These are phyloP conservation scores for Vollenhovia emeryi DNA, from an alignment of 1,140 invertebrate genomes.

Conservation along the genomic window DNA sequence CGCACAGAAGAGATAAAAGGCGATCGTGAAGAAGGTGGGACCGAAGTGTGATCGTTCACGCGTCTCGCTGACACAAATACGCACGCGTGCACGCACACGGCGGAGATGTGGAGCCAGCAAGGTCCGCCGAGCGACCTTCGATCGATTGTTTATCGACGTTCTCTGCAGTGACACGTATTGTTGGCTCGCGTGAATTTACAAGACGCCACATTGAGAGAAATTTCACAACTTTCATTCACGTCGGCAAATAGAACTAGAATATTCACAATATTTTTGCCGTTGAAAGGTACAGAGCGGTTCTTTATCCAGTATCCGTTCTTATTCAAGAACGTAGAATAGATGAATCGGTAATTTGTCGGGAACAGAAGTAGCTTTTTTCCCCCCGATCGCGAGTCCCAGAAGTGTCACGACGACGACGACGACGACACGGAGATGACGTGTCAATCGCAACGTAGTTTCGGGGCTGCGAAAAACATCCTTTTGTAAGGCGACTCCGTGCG, in stretches of 20 bases:
- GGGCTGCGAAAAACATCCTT: constrained; percentile 28
- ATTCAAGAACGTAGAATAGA: background rate
- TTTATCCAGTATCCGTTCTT: background rate
- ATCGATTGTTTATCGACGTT: constrained; percentile 66
- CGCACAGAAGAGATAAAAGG: background rate
- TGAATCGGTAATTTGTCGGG: background rate
- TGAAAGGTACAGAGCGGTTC: background rate
- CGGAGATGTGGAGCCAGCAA: constrained; percentile 43
- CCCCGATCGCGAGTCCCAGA: background rate
- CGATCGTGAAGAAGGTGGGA: background rate
- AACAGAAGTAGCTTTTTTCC: background rate
- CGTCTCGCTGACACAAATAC: constrained; percentile 23
- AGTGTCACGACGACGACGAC: background rate
- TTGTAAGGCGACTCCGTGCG: background rate
- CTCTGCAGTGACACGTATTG: constrained; percentile 17
- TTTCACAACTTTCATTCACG: background rate
- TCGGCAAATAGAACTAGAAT: background rate
- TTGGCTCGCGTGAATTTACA: background rate
- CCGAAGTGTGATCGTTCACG: constrained; percentile 30
- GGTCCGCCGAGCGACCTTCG: constrained; percentile 64
- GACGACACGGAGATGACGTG: background rate
- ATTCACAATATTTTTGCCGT: background rate
- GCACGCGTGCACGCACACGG: constrained; percentile 10
- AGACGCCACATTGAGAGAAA: background rate
- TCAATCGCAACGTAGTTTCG: constrained; percentile 12